Percentiles rank a stretch among this genome's conserved stretches.
These are phyloP conservation scores for Struthidea cinerea DNA, from an alignment of 2,113 vertebrate genomes.

Conservation along the genomic window DNA sequence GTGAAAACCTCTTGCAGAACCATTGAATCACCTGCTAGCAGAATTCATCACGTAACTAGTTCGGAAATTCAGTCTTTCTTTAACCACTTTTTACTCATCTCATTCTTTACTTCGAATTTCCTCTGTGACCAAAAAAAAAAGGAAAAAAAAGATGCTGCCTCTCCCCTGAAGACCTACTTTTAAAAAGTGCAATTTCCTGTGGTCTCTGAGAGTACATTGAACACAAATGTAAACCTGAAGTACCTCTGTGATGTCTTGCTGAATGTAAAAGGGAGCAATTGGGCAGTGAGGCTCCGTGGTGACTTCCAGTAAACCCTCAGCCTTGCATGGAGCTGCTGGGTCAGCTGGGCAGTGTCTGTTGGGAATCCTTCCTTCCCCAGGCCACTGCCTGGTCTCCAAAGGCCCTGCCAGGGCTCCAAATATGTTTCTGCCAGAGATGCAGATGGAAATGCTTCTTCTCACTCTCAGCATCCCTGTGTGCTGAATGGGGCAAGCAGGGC, in stretches of 20 bases:
- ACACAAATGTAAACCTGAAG: neutral
- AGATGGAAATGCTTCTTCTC: neutral
- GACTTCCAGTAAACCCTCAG: neutral
- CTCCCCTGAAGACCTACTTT: neutral
- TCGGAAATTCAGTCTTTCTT: neutral
- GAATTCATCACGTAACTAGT: neutral
- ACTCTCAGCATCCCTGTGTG: neutral
- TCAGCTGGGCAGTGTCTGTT: neutral
- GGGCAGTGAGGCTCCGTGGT: fast-evolving
- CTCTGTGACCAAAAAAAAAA: neutral
- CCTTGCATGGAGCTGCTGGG: neutral
- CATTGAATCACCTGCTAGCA: neutral
- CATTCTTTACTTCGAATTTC: neutral
- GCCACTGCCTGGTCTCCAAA: neutral
- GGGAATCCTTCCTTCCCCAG: neutral
- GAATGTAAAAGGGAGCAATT: neutral
- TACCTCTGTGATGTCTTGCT: neutral
- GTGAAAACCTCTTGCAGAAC: neutral
- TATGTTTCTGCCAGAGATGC: fast-evolving
- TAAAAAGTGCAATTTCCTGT: constrained; percentile 37
- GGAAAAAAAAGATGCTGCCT: neutral
- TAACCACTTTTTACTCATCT: neutral
- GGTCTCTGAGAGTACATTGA: neutral
- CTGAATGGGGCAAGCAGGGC: neutral
- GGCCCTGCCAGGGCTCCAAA: neutral